These are phyloP conservation scores for Paradoxurus hermaphroditus DNA, from an alignment of 2,113 vertebrate species.

Conservation along the genomic window DNA sequence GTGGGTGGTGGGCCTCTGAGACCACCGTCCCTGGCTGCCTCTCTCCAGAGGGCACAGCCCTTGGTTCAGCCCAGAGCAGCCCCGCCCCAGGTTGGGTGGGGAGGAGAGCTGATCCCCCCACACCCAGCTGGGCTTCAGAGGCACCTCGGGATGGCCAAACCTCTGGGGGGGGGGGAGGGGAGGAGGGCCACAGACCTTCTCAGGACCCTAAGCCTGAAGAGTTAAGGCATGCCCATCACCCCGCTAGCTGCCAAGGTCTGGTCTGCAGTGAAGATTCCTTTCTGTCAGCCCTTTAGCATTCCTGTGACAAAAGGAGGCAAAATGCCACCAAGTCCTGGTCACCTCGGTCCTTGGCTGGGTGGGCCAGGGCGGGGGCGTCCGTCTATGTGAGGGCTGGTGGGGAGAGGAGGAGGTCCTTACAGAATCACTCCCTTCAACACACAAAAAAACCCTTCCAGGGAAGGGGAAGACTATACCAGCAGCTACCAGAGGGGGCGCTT, in stretches of 20 bases:
- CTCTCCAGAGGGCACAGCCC: slow-evolving; percentile 26
- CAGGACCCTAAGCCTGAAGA: not conserved
- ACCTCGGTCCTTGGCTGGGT: not conserved
- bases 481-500: not conserved
- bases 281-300: not conserved
- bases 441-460: not conserved
- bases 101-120: not conserved
- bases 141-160: not conserved
- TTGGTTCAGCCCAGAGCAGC: not conserved
- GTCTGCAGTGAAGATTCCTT: not conserved
- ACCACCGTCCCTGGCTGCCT: not conserved
- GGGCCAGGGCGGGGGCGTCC: not conserved
- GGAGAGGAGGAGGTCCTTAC: not conserved
- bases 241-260: not conserved
- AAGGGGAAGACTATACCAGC: not conserved
- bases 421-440: not conserved
- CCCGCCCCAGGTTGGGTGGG: not conserved
- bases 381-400: not conserved
- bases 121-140: not conserved
- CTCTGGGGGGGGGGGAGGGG: not conserved
- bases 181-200: not conserved
- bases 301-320: not conserved
- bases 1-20: not conserved
- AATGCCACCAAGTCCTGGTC: not conserved
- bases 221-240: not conserved